phyloP scores from a whole-genome alignment of 2,888 invertebrate genomes.

The Trichopoda pennipes region DNA sequence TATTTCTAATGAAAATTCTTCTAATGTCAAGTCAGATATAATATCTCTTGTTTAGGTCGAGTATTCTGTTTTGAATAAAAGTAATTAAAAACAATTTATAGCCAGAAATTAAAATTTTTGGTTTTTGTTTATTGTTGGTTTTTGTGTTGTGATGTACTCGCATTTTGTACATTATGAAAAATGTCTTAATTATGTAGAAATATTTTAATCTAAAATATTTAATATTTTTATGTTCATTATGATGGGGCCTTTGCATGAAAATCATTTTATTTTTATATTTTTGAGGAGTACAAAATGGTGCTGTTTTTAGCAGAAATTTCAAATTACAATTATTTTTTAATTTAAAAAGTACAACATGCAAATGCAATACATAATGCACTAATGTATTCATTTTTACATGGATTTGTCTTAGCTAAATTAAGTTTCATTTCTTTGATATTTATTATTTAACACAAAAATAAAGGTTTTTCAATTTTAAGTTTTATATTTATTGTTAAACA shows the following conservation, averaged over 20 bases:
- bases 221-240: background rate
- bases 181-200: conserved; percentile 45
- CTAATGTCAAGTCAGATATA: conserved; percentile 66
- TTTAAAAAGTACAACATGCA: too few relatives aligned
- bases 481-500: too few relatives aligned
- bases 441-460: too few relatives aligned
- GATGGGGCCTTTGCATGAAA: background rate
- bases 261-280: background rate
- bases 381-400: too few relatives aligned
- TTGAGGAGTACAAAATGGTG: too few relatives aligned
- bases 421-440: too few relatives aligned
- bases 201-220: conserved; percentile 22
- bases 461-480: too few relatives aligned
- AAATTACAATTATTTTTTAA: too few relatives aligned
- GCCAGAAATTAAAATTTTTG: conserved; percentile 60
- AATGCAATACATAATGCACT: too few relatives aligned
- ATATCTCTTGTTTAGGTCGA: conserved; percentile 57
- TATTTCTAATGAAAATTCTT: conserved; percentile 66
- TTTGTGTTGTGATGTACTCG: conserved; percentile 40
- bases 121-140: conserved; percentile 23
- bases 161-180: conserved; percentile 33
- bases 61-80: conserved; percentile 51
- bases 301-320: too few relatives aligned
- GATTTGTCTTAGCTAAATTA: too few relatives aligned
- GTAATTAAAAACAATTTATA: conserved; percentile 69